Percentiles rank a stretch among this genome's conserved stretches.
phyloP scores from a whole-genome alignment of 2,888 invertebrate species.

The Beris morrisii region DNA sequence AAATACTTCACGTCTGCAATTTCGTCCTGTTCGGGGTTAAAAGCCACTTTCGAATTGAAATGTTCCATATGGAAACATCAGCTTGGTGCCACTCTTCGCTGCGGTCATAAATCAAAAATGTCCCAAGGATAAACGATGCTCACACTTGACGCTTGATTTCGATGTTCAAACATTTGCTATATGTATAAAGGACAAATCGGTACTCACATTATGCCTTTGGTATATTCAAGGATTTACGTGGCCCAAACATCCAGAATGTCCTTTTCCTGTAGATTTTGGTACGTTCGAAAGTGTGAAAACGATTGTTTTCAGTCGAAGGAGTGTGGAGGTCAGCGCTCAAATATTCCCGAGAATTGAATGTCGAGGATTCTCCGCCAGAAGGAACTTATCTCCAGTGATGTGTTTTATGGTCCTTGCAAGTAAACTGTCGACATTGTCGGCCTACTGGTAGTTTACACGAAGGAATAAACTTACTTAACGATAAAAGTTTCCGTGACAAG shows the following conservation, averaged over 20 bases:
- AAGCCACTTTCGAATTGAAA: slow-evolving; percentile 31
- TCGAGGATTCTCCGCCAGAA: too few relatives aligned
- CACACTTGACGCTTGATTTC: slow-evolving; percentile 26
- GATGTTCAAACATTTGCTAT: slow-evolving; percentile 3
- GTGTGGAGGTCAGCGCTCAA: not conserved
- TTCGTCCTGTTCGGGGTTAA: slow-evolving; percentile 25
- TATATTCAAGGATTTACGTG: not conserved
- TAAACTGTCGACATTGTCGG: slow-evolving; percentile 34
- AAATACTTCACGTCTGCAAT: slow-evolving; percentile 9
- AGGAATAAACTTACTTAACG: slow-evolving; percentile 36
- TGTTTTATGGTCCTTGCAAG: slow-evolving; percentile 33
- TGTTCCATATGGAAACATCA: slow-evolving; percentile 16
- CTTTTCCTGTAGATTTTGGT: not conserved
- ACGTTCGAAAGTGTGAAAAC: slow-evolving; percentile 6
- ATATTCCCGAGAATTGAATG: too few relatives aligned
- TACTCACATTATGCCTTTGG: not conserved
- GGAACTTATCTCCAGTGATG: slow-evolving; percentile 13
- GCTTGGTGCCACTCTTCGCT: not conserved
- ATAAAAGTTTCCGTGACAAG: slow-evolving; percentile 38
- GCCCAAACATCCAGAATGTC: not conserved
- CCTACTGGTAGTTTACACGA: slow-evolving; percentile 23
- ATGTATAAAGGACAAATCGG: slow-evolving; percentile 4
- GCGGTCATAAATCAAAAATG: slow-evolving; percentile 29
- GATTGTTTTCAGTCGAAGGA: slow-evolving; percentile 24
- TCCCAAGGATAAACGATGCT: slow-evolving; percentile 16